Evolutionary conservation across 2,888 invertebrate genomes (phyloP).

Genomic region (Trichopria drosophilae): DNA sequence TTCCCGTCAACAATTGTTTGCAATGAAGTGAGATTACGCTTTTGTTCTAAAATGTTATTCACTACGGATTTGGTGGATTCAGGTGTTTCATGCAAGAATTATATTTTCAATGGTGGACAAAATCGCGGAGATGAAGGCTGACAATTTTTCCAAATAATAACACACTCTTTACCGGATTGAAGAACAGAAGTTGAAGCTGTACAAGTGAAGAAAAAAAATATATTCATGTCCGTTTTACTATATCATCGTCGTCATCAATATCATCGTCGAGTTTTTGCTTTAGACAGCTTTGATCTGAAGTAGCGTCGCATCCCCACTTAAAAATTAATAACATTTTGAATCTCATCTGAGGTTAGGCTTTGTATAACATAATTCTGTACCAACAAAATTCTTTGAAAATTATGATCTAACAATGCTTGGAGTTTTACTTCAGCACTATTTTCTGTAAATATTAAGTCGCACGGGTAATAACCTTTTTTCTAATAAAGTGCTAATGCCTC

Average conservation of each 20-base stretch:
- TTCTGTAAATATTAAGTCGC: conserved; percentile 22
- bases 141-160: conserved; percentile 27
- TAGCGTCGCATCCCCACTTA: conserved; percentile 10
- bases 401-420: conserved; percentile 32
- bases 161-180: not conserved
- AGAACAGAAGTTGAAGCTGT: conserved; percentile 27
- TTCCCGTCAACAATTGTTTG: conserved; percentile 23
- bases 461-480: conserved; percentile 30
- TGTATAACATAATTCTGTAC: no score
- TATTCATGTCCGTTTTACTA: conserved; percentile 22
- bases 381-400: conserved; percentile 26
- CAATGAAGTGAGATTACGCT: conserved; percentile 16
- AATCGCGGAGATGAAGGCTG: conserved; percentile 29
- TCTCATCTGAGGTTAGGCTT: conserved; percentile 11
- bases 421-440: conserved; percentile 29
- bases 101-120: conserved; percentile 34
- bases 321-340: conserved; percentile 17
- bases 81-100: no score
- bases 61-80: no score
- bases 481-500: conserved; percentile 26
- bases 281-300: conserved; percentile 27
- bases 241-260: no score
- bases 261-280: conserved; percentile 20
- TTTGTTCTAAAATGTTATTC: conserved; percentile 20
- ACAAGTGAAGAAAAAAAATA: conserved; percentile 31